Conservation (phyloP, 2,888 invertebrate genomes). For the Labia minor region DNA sequence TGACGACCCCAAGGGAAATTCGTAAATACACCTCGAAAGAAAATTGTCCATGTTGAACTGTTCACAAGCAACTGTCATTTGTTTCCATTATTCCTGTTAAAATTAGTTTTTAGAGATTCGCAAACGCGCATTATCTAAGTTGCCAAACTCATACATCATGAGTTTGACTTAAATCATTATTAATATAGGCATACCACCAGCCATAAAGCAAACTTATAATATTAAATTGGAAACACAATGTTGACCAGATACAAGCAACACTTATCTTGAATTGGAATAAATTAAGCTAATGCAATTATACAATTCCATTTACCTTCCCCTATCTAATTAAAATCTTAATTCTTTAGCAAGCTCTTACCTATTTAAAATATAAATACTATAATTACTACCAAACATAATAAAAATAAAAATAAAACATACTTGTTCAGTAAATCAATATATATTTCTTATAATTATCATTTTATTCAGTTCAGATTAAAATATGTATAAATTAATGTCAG, state of each 20-base stretch:
- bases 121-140: not conserved
- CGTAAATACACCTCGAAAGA: not conserved
- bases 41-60: constrained; percentile 8
- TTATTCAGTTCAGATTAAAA: no score
- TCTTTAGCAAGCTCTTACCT: not conserved
- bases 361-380: not conserved
- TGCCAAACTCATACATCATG: not conserved
- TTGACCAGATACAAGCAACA: constrained; percentile 3
- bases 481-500: no score
- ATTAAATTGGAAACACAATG: not conserved
- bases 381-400: not conserved
- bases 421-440: no score
- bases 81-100: not conserved
- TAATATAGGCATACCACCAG: not conserved
- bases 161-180: constrained; percentile 13
- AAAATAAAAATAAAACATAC: no score
- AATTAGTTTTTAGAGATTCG: constrained; percentile 5
- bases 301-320: not conserved
- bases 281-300: constrained; percentile 6
- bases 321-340: not conserved
- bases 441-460: no score
- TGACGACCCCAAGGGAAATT: not conserved
- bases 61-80: not conserved
- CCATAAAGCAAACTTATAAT: constrained; percentile 4
- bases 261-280: not conserved